A percentile compares a stretch with the other conserved stretches of the same genome.
Evolutionary conservation across 2,797 vertebrate genomes (phyloP).

Genomic region (Sebastes aleutianus): DNA sequence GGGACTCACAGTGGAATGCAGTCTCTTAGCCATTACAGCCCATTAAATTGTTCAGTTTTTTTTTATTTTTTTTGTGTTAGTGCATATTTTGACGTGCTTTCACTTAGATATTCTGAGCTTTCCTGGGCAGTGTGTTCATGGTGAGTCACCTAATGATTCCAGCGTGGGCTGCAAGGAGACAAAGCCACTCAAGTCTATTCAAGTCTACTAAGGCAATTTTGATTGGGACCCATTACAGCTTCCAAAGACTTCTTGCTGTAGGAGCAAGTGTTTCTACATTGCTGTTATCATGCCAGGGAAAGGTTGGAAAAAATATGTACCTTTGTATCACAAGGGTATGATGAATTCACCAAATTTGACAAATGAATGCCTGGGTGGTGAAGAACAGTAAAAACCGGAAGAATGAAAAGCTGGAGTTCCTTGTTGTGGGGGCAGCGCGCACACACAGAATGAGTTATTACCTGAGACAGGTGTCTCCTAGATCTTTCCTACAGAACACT

Average conservation of each 20-base stretch:
- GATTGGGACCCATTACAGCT: constrained; percentile 43
- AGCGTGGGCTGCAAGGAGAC: constrained; percentile 57
- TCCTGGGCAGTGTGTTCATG: constrained; percentile 45
- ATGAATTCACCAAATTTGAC: not conserved
- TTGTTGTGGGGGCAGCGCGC: not conserved
- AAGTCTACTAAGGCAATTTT: constrained; percentile 44
- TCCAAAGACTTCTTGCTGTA: constrained; percentile 11
- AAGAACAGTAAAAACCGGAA: not conserved
- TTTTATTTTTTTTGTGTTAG: constrained; percentile 10
- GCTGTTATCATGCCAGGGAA: not conserved
- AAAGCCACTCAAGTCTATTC: constrained; percentile 57
- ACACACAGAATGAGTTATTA: constrained; percentile 65
- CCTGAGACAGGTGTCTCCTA: constrained; percentile 73
- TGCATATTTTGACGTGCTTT: constrained; percentile 66
- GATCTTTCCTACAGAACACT: constrained; percentile 49
- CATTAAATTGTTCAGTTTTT: constrained; percentile 52
- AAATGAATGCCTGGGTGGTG: not conserved
- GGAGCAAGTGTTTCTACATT: constrained; percentile 15
- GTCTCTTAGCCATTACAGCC: constrained; percentile 38
- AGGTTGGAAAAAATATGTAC: not conserved
- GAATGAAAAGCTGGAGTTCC: constrained; percentile 23
- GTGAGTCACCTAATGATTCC: constrained; percentile 76
- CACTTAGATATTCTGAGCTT: constrained; percentile 62
- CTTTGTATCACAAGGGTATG: not conserved
- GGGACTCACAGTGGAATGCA: not conserved